Conservation (phyloP, 2,113 vertebrate genomes). For the Capreolus pygargus region DNA sequence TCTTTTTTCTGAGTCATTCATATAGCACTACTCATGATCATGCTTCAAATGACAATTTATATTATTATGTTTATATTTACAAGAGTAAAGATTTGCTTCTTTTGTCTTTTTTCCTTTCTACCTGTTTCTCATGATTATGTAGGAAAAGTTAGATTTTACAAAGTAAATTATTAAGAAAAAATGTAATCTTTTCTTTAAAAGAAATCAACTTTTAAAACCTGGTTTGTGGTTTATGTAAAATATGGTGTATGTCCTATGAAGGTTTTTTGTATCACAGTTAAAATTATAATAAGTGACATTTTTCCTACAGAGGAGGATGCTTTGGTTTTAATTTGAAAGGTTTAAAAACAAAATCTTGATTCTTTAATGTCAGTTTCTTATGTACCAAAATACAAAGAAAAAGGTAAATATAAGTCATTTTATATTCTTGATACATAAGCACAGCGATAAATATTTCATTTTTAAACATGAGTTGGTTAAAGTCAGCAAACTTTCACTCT, state of each 20-base stretch:
- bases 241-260: neutral
- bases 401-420: constrained; percentile 51
- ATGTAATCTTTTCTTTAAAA: neutral
- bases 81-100: neutral
- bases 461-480: constrained; percentile 60
- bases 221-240: neutral
- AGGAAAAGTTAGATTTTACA: constrained; percentile 18
- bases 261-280: neutral
- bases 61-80: neutral
- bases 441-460: constrained; percentile 58
- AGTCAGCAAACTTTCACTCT: constrained; percentile 37
- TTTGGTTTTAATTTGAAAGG: neutral
- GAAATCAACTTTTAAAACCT: neutral
- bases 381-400: constrained; percentile 66
- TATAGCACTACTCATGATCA: neutral
- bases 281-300: neutral
- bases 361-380: constrained; percentile 53
- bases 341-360: neutral
- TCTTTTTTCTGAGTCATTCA: neutral
- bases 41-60: neutral
- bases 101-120: neutral
- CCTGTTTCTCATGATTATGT: neutral
- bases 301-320: neutral
- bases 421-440: constrained; percentile 15
- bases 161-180: constrained; percentile 21